Evolutionary conservation across 2,113 vertebrate genomes (phyloP), one percentile per base, ranked within the genome.

Genomic region (Neoarius graeffei): DNA sequence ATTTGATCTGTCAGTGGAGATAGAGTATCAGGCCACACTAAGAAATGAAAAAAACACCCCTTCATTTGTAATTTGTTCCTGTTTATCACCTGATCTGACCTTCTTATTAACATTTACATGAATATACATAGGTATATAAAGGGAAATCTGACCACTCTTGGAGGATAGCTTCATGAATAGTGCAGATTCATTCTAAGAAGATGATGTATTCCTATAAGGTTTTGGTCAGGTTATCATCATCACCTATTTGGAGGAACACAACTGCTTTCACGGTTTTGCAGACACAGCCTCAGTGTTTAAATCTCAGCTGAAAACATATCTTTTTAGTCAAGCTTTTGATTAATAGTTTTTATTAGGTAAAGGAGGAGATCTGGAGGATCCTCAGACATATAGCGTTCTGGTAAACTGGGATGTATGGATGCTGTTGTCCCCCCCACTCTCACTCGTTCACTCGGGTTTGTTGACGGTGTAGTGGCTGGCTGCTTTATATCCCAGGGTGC

Each of bases 81-180:
- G 56, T 85, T 92, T 88, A 92, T 88, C 84, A 81, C 64, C 81
- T 30, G 48, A 77, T 89, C 89, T 90, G 90, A 91, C 85, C 90
- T 76, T 76, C 48, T 42, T 64, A 90, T 89, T 90, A 88, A 76
- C 86, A 84, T 83, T 66, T 56, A 85, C 85, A 92, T 86, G 83
- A 86, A 90, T 88, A 92, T 80, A 83, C 69, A 89, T 73, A 48
- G 74, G 27, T 54, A 88, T 88, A 71, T 67, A 87, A 86, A 85
- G 48, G 27, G 76, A 83, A 86, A 77, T 83, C 84, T 57, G 59
- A 59, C 52, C 73, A 81, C 56, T 82, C 62, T 60, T 57, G 57
- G 80, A 25, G 42, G 9, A 19, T 54, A 60, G 84, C 64, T 84
- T 88, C 62, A 90, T 81, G 79, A 89, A 88, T 88, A 88, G 85